Evolutionary conservation across 1,140 invertebrate species (phyloP).

Genomic region (Cryptotermes secundus): DNA sequence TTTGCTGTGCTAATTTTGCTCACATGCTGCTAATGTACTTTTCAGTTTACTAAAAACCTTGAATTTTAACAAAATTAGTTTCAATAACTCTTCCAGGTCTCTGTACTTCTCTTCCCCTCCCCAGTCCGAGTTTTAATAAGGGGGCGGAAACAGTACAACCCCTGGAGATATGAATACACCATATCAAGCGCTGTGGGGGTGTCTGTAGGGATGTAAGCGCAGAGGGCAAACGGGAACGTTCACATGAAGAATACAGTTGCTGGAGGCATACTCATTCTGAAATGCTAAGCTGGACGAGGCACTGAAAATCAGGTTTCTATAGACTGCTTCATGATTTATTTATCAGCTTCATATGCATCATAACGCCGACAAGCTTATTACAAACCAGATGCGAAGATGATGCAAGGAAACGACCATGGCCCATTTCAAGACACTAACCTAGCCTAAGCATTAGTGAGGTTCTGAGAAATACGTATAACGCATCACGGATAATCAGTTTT

Average conservation of each 20-base stretch:
- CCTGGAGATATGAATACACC: neutral
- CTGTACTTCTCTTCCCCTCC: neutral
- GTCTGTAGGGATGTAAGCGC: neutral
- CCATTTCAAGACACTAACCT: no score
- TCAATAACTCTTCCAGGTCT: neutral
- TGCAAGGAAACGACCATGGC: no score
- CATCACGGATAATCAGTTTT: no score
- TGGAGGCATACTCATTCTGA: neutral
- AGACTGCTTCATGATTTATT: no score
- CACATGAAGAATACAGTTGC: neutral
- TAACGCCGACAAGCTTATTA: no score
- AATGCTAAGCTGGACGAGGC: neutral
- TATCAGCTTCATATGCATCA: no score
- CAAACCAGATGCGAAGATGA: no score
- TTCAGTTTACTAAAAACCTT: neutral
- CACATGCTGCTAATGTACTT: neutral
- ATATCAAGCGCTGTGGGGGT: neutral
- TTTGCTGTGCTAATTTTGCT: neutral
- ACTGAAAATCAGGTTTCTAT: no score
- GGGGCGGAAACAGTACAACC: neutral
- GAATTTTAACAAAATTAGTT: neutral
- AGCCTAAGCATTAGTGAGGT: no score
- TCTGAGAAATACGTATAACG: no score
- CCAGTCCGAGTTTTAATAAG: neutral
- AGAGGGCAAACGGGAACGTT: neutral